Conservation (phyloP, 2,113 vertebrate genomes). For the Gracilinanus agilis region DNA sequence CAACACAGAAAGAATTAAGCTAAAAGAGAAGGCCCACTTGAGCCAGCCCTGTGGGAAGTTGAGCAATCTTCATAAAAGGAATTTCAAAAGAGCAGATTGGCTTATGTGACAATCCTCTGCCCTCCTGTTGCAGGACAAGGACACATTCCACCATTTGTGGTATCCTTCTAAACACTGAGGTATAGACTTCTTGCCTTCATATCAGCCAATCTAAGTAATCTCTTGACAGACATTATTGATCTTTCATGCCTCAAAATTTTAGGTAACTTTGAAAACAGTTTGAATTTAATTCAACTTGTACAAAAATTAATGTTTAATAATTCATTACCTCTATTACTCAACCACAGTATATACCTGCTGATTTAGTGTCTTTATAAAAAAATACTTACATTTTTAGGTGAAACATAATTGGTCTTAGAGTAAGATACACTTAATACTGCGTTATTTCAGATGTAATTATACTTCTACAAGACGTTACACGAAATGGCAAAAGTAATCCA, state of each 20-base stretch:
- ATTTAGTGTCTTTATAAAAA: conserved; percentile 56
- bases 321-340: conserved; percentile 50
- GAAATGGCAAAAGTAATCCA: conserved; percentile 56
- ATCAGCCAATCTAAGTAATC: conserved; percentile 48
- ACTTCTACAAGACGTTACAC: conserved; percentile 50
- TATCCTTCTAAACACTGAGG: conserved; percentile 55
- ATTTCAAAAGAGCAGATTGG: neutral
- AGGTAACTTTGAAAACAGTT: conserved; percentile 66
- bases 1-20: conserved; percentile 54
- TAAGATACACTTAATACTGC: conserved; percentile 52
- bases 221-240: conserved; percentile 64
- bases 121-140: conserved; percentile 29
- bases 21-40: conserved; percentile 55
- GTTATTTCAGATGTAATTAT: conserved; percentile 53
- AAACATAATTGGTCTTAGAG: conserved; percentile 34
- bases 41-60: conserved; percentile 49
- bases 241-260: conserved; percentile 53
- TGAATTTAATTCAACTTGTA: conserved; percentile 53
- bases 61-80: conserved; percentile 33
- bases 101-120: conserved; percentile 21
- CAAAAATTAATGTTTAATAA: conserved; percentile 52
- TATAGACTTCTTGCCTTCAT: conserved; percentile 44
- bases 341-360: conserved; percentile 57
- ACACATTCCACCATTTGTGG: neutral
- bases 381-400: conserved; percentile 10